phyloP scores from a whole-genome alignment of 2,888 invertebrate genomes.

The Rhorus exstirpatorius region DNA sequence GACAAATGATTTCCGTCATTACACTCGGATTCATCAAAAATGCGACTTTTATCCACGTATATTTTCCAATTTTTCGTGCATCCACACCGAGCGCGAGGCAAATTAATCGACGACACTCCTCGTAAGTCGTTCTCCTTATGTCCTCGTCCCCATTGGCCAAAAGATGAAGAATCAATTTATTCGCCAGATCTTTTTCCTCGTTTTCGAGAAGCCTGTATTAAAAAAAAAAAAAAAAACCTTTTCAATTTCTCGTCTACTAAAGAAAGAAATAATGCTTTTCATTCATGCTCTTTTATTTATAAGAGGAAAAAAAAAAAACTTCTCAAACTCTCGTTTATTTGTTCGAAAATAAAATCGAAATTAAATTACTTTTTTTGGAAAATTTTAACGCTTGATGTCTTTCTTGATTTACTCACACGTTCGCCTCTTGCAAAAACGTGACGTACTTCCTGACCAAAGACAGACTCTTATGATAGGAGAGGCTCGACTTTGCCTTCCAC shows the following conservation, averaged over 20 bases:
- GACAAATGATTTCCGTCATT: conserved; percentile 89
- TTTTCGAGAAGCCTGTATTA: conserved; percentile 73
- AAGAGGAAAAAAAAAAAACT: neutral
- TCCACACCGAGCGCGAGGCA: conserved; percentile 87
- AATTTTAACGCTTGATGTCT: conserved; percentile 18
- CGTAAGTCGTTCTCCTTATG: conserved; percentile 88
- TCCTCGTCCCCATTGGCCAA: conserved; percentile 88
- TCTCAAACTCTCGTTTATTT: neutral
- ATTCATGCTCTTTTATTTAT: neutral
- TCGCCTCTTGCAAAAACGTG: conserved; percentile 84
- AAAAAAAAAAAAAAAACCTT: conserved; percentile 16
- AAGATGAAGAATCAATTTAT: conserved; percentile 86
- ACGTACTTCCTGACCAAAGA: conserved; percentile 87
- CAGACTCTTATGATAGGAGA: conserved; percentile 89
- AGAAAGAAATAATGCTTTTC: no score
- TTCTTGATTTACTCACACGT: conserved; percentile 71
- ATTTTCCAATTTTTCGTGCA: conserved; percentile 78
- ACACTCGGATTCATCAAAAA: conserved; percentile 88
- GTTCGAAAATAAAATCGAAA: no score
- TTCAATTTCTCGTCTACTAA: neutral
- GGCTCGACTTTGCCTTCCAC: conserved; percentile 87
- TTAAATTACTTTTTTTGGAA: neutral
- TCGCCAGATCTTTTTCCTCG: conserved; percentile 76
- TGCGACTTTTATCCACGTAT: conserved; percentile 87
- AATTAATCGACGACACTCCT: conserved; percentile 87